Percentiles rank a stretch among this genome's conserved stretches.
Evolutionary conservation across 2,888 invertebrate species (phyloP).

Genomic region (Dorcus hopei): DNA sequence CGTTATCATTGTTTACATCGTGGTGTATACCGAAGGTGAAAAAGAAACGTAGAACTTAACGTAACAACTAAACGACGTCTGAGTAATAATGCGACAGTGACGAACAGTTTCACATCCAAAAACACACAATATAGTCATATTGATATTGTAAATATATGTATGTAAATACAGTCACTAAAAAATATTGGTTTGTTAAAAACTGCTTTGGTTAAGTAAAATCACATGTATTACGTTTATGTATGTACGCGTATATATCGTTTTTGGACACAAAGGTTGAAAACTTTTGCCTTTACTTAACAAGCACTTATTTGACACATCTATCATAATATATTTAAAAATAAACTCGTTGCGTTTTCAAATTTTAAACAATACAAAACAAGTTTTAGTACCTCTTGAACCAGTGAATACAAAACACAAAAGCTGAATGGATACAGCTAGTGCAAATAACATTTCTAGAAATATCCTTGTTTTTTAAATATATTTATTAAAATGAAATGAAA

Average conservation of each 20-base stretch:
- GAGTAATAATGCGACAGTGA: background rate
- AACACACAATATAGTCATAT: constrained; percentile 1
- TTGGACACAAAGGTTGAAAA: constrained; percentile 10
- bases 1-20: background rate
- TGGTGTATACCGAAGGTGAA: background rate
- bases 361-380: too few species aligned
- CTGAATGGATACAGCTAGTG: too few species aligned
- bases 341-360: too few species aligned
- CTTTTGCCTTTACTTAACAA: background rate
- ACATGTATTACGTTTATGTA: constrained; percentile 19
- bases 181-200: constrained; percentile 18
- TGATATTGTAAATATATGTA: constrained; percentile 8
- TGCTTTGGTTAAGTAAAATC: constrained; percentile 31
- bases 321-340: too few species aligned
- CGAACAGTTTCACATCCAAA: background rate
- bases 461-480: too few species aligned
- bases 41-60: too few species aligned
- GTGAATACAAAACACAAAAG: too few species aligned
- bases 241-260: background rate
- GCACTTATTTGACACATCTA: too few species aligned
- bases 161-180: constrained; percentile 11
- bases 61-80: too few species aligned
- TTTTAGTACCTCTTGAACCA: too few species aligned
- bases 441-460: too few species aligned
- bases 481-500: too few species aligned